These are phyloP conservation scores for Drosophila differens DNA, from an alignment of 2,888 invertebrate genomes.

Conservation along the genomic window DNA sequence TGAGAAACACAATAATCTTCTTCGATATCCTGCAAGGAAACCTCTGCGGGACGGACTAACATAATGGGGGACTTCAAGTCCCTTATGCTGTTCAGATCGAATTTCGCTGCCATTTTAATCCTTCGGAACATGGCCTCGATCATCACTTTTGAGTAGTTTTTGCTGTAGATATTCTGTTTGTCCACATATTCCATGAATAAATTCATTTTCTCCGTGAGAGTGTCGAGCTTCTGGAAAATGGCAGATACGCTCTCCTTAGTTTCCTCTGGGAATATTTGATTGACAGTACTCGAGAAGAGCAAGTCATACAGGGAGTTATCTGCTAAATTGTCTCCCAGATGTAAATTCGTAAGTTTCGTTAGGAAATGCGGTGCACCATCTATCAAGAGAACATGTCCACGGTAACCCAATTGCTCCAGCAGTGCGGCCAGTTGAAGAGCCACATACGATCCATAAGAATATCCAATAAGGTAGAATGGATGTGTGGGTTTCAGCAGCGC, in stretches of 20 bases:
- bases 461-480: slow-evolving; percentile 92
- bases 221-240: slow-evolving; percentile 86
- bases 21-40: slow-evolving; percentile 86
- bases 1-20: slow-evolving; percentile 89
- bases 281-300: slow-evolving; percentile 76
- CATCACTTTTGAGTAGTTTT: slow-evolving; percentile 85
- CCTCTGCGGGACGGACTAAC: slow-evolving; percentile 88
- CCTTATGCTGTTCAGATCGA: slow-evolving; percentile 84
- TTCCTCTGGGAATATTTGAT: slow-evolving; percentile 83
- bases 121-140: slow-evolving; percentile 86
- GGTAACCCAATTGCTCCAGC: slow-evolving; percentile 89
- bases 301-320: slow-evolving; percentile 82
- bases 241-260: slow-evolving; percentile 76
- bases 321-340: slow-evolving; percentile 70
- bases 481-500: slow-evolving; percentile 87
- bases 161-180: slow-evolving; percentile 84
- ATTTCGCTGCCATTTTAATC: slow-evolving; percentile 86
- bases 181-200: slow-evolving; percentile 85
- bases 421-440: slow-evolving; percentile 91
- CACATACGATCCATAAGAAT: slow-evolving; percentile 94
- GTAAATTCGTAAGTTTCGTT: slow-evolving; percentile 85
- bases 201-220: slow-evolving; percentile 87
- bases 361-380: slow-evolving; percentile 93
- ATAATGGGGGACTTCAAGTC: slow-evolving; percentile 87
- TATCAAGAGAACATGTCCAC: slow-evolving; percentile 89